Evolutionary conservation across 1,140 invertebrate species (phyloP).

Genomic region (Trachelipus rathkii): DNA sequence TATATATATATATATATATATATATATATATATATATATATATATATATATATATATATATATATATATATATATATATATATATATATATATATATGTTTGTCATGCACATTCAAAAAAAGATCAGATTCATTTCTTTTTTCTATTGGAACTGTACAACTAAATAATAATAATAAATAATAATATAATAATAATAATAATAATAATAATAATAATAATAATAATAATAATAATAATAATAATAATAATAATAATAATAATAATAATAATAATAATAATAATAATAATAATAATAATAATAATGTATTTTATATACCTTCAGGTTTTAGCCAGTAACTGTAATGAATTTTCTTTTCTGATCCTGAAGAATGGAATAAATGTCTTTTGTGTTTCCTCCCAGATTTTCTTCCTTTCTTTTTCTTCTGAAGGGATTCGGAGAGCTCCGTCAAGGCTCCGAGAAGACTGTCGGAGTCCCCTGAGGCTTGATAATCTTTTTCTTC

Average conservation of each 20-base stretch:
- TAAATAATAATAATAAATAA: no score
- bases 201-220: no score
- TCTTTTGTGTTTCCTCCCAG: neutral
- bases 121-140: no score
- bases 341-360: neutral
- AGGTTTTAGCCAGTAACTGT: neutral
- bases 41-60: neutral
- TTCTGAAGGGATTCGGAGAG: conserved; percentile 47
- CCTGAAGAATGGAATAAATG: neutral
- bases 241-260: no score
- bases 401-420: neutral
- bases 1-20: neutral
- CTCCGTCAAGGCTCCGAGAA: conserved; percentile 20
- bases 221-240: no score
- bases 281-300: no score
- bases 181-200: no score
- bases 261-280: no score
- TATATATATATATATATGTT: neutral
- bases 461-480: conserved; percentile 1
- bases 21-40: neutral
- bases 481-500: neutral
- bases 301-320: neutral
- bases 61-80: conserved; percentile 15
- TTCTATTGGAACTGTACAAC: no score
- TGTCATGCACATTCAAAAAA: neutral